Base-by-base conservation (phyloP, 1,140 invertebrate genomes). In the Andricus grossulariae region DNA sequence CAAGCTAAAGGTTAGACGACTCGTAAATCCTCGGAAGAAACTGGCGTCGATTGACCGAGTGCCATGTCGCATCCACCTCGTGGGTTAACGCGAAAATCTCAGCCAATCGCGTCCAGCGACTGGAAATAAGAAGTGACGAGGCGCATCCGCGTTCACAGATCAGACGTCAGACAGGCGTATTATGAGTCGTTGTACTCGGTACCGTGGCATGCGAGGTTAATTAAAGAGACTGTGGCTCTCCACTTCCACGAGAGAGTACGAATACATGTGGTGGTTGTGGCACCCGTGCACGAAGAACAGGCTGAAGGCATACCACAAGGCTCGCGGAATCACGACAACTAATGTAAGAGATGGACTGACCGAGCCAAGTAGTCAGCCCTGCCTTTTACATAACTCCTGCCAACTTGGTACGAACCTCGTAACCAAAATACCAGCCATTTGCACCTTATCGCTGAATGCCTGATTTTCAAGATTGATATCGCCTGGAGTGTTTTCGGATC, bases 151-250 rank as follows among this genome's bases (percentile, higher is more conserved):
- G 78, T n/a, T 66, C n/a, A 71, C 52, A 50, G 74, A 83, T 84
- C 79, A 80, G 80, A 76, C 80, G 32, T 74, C 72, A 51, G 71
- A 74, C 77, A 60, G 74, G 52, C 75, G 78, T 80, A 86, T 87
- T 85, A 85, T 83, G 84, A 88, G 82, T 72, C 72, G 78, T 70
- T 71, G 74, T 85, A 81, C 75, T 80, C 70, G 71, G 51, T 74
- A 71, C 50, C 75, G 77, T 76, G 79, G 82, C 80, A 86, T 83
- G 82, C 76, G 80, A 73, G 85, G 78, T 90, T 90, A 91, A 90
- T 90, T 90, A 89, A 89, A 89, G 83, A 84, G 83, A 79, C 84
- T 83, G 83, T 81, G 55, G 78, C 77, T 79, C 76, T 84, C 80
- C 75, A 74, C 85, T 76, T 83, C 77, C 73, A 74, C 73, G 79